phyloP scores from a whole-genome alignment of 2,888 invertebrate genomes.

The Rugalucina vietnamica region DNA sequence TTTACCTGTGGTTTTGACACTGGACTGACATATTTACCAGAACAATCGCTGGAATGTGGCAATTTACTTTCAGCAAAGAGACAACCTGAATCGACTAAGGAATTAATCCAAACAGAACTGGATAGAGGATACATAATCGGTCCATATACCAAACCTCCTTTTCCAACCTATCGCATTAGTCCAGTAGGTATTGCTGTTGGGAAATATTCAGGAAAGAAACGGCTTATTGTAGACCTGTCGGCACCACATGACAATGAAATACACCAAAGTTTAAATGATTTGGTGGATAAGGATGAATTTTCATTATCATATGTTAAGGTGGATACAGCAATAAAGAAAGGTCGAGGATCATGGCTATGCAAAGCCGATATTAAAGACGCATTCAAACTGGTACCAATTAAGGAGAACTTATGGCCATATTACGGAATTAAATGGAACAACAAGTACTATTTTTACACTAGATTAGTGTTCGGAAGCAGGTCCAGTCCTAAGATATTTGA shows the following conservation, averaged over 20 bases:
- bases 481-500: conserved; percentile 55
- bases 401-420: conserved; percentile 37
- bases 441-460: conserved; percentile 45
- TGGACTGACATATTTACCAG: background rate
- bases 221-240: conserved; percentile 60
- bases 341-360: conserved; percentile 29
- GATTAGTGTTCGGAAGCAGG: conserved; percentile 50
- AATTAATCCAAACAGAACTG: conserved; percentile 45
- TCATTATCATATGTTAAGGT: conserved; percentile 51
- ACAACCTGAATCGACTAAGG: conserved; percentile 26
- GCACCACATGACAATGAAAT: conserved; percentile 49
- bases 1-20: background rate
- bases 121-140: conserved; percentile 51
- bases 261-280: conserved; percentile 48
- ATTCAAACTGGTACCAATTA: conserved; percentile 49
- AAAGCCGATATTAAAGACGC: conserved; percentile 58
- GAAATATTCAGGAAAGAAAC: conserved; percentile 57
- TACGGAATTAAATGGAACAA: conserved; percentile 50
- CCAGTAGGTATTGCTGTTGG: conserved; percentile 49
- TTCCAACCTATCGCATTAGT: conserved; percentile 39
- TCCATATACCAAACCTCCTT: conserved; percentile 39
- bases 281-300: conserved; percentile 56
- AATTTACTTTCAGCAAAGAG: conserved; percentile 50
- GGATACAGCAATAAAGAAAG: conserved; percentile 55
- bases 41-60: background rate